Conservation (phyloP, 2,797 vertebrate species). For the Phalanger gymnotis region DNA sequence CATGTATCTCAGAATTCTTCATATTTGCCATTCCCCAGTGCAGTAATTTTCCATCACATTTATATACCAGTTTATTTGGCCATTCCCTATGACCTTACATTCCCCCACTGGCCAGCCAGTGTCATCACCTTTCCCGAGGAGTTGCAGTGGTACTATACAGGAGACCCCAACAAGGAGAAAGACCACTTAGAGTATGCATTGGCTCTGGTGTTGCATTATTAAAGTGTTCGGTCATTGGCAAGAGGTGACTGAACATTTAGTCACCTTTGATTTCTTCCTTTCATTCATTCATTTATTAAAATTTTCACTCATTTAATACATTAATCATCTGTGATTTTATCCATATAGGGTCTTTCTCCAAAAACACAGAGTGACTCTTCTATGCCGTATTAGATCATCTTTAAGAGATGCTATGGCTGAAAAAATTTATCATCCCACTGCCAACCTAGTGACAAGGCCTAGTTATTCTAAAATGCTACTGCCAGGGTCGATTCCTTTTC, state of each 20-base stretch:
- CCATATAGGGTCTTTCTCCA: background rate
- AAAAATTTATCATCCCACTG: background rate
- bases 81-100: background rate
- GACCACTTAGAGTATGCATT: background rate
- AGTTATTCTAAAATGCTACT: background rate
- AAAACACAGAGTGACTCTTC: background rate
- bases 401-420: background rate
- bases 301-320: background rate
- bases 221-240: background rate
- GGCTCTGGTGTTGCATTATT: conserved; percentile 1
- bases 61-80: background rate
- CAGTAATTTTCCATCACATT: background rate
- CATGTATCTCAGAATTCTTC: background rate
- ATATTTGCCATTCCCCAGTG: background rate
- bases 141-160: background rate
- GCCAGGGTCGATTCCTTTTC: conserved; percentile 34
- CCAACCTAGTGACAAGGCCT: background rate
- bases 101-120: conserved; percentile 14
- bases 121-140: background rate
- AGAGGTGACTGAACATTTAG: background rate
- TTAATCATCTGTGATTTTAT: background rate
- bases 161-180: background rate
- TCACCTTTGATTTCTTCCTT: background rate
- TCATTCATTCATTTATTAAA: background rate
- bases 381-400: background rate